phyloP scores from a whole-genome alignment of 2,888 invertebrate species.

The Xanthorhoe designata region DNA sequence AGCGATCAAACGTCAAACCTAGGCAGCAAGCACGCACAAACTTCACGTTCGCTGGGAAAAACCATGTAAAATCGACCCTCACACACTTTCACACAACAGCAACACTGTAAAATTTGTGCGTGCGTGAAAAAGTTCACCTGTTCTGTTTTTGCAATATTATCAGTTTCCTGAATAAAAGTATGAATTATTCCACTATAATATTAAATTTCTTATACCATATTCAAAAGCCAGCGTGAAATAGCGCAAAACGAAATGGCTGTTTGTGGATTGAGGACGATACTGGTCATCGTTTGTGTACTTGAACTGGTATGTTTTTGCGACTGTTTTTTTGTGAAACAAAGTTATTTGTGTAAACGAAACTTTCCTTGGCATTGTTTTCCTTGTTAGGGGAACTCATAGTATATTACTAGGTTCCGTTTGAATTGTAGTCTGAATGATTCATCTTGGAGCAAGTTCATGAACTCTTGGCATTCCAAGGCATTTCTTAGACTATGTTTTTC shows the following conservation, averaged over 20 bases:
- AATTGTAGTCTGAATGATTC: constrained; percentile 5
- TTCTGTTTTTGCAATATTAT: not conserved
- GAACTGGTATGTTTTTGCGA: constrained; percentile 68
- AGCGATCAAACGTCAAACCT: not conserved
- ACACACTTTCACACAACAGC: not conserved
- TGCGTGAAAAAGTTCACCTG: constrained; percentile 5
- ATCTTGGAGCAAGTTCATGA: constrained; percentile 4
- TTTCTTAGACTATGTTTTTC: not conserved
- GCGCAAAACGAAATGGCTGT: constrained; percentile 70
- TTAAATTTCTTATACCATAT: constrained; percentile 9
- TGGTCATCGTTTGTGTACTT: constrained; percentile 78
- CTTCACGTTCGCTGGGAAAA: not conserved
- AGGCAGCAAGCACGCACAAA: not conserved
- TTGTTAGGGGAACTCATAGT: not conserved
- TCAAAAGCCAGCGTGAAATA: constrained; percentile 27
- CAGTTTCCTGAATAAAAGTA: constrained; percentile 36
- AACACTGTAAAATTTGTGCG: not conserved
- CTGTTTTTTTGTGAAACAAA: constrained; percentile 20
- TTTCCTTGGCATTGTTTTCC: constrained; percentile 9
- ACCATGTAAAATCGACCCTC: not conserved
- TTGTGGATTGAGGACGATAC: constrained; percentile 76
- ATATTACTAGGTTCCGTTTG: not conserved
- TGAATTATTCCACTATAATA: constrained; percentile 29
- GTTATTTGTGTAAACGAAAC: constrained; percentile 1
- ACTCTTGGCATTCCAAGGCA: constrained; percentile 10